Percentiles rank a stretch among this genome's conserved stretches.
phyloP scores from a whole-genome alignment of 2,888 invertebrate species.

The Plemyria rubiginata region DNA sequence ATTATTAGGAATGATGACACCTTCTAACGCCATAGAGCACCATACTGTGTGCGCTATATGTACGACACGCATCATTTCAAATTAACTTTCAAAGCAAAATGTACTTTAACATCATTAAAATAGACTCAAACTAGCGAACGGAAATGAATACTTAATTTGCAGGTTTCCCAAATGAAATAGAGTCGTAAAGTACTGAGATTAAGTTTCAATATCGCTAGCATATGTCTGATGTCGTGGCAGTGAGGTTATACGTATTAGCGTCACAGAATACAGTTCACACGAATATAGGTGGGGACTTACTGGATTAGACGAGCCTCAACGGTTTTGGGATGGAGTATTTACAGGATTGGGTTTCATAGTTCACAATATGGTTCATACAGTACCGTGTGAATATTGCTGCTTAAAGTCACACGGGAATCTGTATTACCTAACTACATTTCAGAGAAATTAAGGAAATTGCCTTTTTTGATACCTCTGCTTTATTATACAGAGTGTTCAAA shows the following conservation, averaged over 20 bases:
- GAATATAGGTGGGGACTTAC: constrained; percentile 16
- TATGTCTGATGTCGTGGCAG: not conserved
- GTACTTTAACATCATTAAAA: not conserved
- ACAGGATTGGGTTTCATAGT: constrained; percentile 16
- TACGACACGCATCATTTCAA: not conserved
- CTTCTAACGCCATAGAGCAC: constrained; percentile 36
- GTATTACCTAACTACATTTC: too few relatives aligned
- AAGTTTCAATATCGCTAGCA: constrained; percentile 4
- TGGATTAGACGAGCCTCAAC: constrained; percentile 20
- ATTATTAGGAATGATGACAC: constrained; percentile 55
- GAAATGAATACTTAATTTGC: not conserved
- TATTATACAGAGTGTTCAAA: too few relatives aligned
- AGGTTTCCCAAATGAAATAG: not conserved
- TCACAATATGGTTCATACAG: constrained; percentile 14
- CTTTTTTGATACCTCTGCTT: too few relatives aligned
- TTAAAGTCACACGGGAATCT: not conserved
- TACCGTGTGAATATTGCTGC: constrained; percentile 10
- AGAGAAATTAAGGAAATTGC: too few relatives aligned
- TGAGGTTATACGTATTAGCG: not conserved
- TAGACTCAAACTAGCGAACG: not conserved
- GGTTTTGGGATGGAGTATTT: constrained; percentile 19
- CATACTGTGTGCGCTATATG: not conserved
- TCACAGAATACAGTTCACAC: constrained; percentile 23
- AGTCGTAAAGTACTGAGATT: not conserved
- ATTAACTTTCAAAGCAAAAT: not conserved